A percentile compares a stretch with the other conserved stretches of the same genome.
Conservation (phyloP, 1,140 invertebrate species). For the Euwallacea similis region DNA sequence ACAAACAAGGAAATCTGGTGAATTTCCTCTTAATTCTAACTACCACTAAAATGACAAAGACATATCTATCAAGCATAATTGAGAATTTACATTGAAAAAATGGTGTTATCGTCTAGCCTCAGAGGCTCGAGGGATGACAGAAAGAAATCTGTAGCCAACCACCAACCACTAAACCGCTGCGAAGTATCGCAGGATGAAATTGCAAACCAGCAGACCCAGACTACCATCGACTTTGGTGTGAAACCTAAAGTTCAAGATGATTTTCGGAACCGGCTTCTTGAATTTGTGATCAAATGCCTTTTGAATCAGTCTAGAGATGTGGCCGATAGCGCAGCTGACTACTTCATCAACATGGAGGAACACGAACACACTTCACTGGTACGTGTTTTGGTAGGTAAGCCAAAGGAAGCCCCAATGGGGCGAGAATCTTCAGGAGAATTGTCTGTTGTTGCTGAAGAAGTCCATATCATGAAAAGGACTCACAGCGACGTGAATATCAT, state of each 20-base stretch:
- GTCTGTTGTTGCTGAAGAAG: too few species aligned
- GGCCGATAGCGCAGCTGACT: constrained; percentile 86
- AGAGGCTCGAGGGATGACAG: too few species aligned
- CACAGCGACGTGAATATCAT: too few species aligned
- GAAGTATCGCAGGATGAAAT: background rate
- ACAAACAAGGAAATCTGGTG: too few species aligned
- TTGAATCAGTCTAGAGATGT: constrained; percentile 88
- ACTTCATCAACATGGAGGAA: constrained; percentile 80
- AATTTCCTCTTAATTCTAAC: too few species aligned
- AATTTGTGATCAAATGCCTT: constrained; percentile 92
- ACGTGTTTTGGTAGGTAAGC: background rate
- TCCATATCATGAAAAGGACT: too few species aligned
- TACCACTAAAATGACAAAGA: too few species aligned
- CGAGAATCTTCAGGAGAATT: too few species aligned
- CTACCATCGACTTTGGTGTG: background rate
- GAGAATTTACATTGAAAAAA: too few species aligned
- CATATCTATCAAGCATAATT: too few species aligned
- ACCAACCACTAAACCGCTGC: background rate
- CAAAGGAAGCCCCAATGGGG: background rate
- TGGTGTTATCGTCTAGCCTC: too few species aligned
- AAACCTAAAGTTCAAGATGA: constrained; percentile 74
- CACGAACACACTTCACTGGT: constrained; percentile 62
- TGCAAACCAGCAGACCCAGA: constrained; percentile 13
- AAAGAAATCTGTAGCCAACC: background rate
- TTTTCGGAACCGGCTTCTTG: constrained; percentile 86